Conservation (phyloP, 2,888 invertebrate species). For the Apotomis betuletana region DNA sequence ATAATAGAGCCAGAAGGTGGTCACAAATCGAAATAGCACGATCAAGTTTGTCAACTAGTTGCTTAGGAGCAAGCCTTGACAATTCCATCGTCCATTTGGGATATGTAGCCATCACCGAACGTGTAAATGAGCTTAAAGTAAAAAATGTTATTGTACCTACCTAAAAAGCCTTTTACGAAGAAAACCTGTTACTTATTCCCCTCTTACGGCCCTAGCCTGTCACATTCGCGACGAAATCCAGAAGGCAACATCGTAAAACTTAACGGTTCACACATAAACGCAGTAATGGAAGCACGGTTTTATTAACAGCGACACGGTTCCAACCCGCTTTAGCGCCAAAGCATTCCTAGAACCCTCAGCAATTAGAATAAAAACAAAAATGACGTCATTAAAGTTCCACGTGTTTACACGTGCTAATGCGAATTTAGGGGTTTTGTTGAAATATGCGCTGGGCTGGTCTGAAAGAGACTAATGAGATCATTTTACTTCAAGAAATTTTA, state of each 20-base stretch:
- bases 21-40: too few species aligned
- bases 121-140: too few species aligned
- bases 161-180: not conserved
- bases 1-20: too few species aligned
- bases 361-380: conserved; percentile 23
- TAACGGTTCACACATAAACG: conserved; percentile 45
- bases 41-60: too few species aligned
- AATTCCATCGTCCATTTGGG: too few species aligned
- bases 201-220: conserved; percentile 32
- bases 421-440: conserved; percentile 28
- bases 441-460: conserved; percentile 12
- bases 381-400: conserved; percentile 21
- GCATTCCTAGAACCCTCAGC: conserved; percentile 15
- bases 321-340: not conserved
- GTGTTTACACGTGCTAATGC: conserved; percentile 1
- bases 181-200: conserved; percentile 16
- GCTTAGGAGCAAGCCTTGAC: too few species aligned
- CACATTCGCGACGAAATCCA: conserved; percentile 21
- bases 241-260: conserved; percentile 43
- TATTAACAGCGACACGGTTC: conserved; percentile 25
- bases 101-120: too few species aligned
- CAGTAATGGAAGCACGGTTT: conserved; percentile 40
- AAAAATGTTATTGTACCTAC: not conserved
- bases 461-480: conserved; percentile 22
- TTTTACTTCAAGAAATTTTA: conserved; percentile 1